Evolutionary conservation across 2,113 vertebrate species (phyloP).

Genomic region (Takifugu flavidus): DNA sequence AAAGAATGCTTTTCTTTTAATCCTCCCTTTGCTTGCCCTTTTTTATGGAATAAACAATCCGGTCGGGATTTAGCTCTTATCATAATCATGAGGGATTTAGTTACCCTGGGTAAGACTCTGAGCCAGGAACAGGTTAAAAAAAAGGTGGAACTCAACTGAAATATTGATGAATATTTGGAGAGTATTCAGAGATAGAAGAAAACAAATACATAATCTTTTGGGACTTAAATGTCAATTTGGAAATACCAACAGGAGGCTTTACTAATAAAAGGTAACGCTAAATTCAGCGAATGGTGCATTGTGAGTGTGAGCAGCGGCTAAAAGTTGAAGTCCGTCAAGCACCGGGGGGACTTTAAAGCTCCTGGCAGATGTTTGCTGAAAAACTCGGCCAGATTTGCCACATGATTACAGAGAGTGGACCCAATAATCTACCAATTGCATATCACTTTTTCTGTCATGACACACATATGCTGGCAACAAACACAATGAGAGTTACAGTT

Average conservation of each 20-base stretch:
- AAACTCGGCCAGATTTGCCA: slow-evolving; percentile 8
- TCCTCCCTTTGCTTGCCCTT: slow-evolving; percentile 9
- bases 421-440: background rate
- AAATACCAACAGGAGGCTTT: too few relatives aligned
- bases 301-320: too few relatives aligned
- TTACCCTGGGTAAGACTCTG: slow-evolving; percentile 3
- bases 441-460: background rate
- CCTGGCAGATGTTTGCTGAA: slow-evolving; percentile 4
- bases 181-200: background rate
- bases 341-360: slow-evolving; percentile 4
- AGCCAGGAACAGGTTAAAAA: slow-evolving; percentile 13
- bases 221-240: background rate
- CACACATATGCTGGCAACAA: background rate
- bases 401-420: slow-evolving; percentile 2
- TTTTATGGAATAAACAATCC: slow-evolving; percentile 12
- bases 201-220: background rate
- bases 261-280: too few relatives aligned
- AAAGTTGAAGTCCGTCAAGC: background rate
- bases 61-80: slow-evolving; percentile 18
- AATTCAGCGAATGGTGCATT: too few relatives aligned
- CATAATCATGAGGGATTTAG: slow-evolving; percentile 19
- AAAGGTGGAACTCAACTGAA: background rate
- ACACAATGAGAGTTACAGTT: background rate
- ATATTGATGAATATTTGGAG: background rate
- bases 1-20: slow-evolving; percentile 1